Evolutionary conservation across 1,140 invertebrate species (phyloP).

Genomic region (Oscheius sp.): DNA sequence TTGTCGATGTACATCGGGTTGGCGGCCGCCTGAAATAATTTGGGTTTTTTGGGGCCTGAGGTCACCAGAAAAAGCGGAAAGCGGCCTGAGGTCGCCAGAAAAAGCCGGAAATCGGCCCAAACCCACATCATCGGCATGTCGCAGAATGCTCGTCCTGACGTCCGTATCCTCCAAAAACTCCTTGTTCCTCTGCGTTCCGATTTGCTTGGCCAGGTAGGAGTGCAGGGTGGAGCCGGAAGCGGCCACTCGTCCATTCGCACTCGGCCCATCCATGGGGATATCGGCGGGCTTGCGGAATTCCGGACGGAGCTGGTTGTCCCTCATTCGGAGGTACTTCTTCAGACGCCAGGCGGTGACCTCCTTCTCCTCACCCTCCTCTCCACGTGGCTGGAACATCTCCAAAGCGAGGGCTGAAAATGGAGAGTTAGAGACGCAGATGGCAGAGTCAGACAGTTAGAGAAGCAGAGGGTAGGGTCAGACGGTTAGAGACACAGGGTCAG

Average conservation of each 20-base stretch:
- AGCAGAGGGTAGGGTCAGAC: too few relatives aligned
- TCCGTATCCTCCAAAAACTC: slow-evolving; percentile 88
- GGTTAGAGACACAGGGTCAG: too few relatives aligned
- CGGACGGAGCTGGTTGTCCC: slow-evolving; percentile 86
- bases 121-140: slow-evolving; percentile 80
- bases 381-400: slow-evolving; percentile 77
- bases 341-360: slow-evolving; percentile 80
- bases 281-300: slow-evolving; percentile 85
- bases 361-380: slow-evolving; percentile 68
- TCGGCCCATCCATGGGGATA: slow-evolving; percentile 81
- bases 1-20: slow-evolving; percentile 95
- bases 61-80: slow-evolving; percentile 3
- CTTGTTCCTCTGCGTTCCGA: slow-evolving; percentile 81
- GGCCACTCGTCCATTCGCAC: slow-evolving; percentile 69
- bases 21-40: slow-evolving; percentile 72
- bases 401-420: slow-evolving; percentile 79
- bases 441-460: too few relatives aligned
- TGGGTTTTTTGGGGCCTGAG: too few relatives aligned
- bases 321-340: slow-evolving; percentile 73
- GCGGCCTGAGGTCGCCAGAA: not conserved
- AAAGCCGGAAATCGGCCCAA: slow-evolving; percentile 11
- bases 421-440: too few relatives aligned
- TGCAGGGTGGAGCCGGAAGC: slow-evolving; percentile 91
- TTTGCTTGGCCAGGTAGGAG: slow-evolving; percentile 91
- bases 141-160: slow-evolving; percentile 91